Evolutionary conservation across 2,113 vertebrate species (phyloP), one percentile per base, ranked within the genome.

Genomic region (Spheniscus mendiculus): DNA sequence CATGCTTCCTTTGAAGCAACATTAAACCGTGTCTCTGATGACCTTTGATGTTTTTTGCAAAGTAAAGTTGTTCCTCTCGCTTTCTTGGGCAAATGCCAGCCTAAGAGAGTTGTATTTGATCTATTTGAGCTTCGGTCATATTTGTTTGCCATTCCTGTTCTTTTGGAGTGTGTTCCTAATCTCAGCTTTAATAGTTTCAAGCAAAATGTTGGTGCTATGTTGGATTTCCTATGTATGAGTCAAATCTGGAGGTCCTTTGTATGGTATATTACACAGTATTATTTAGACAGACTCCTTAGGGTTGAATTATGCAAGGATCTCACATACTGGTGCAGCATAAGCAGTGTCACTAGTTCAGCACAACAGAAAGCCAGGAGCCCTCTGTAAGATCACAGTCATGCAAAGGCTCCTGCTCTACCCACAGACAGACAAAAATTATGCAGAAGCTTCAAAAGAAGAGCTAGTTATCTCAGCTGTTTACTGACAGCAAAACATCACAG

Each of bases 11-110:
- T 40, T 38, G 34, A 5, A 30, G 62, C 47, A 38, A 27, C 44
- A 5, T 9, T 25, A 26, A 58, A 72, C 36, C 11, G 0, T 6
- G 12, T 12, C 12, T 21, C 56, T 63, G 61, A 13, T 0, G 1
- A 11, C 30, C 67, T 58, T 42, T 0, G 6, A 17, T 47, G 87
- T 17, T 71, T 81, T 92, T 19, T 58, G 73, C 50, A 44, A n/a
- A 89, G 26, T 13, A 9, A 49, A 2, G 7, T 10, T 12, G 44
- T 42, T 91, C 53, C 7, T 10, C 16, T 4, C 9, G 25, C 83
- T 89, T 67, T 14, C 59, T 26, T n/a, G 58, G 67, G 45, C 67
- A 74, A 53, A 3, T 3, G 11, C 52, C 66, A 91, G 66, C 32
- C 47, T 83, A 8, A 8, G 14, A 29, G 62, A 66, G 44, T 3